Percentiles rank a stretch among this genome's conserved stretches.
Evolutionary conservation across 2,888 invertebrate species (phyloP).

Genomic region (Pimpla rufipes): DNA sequence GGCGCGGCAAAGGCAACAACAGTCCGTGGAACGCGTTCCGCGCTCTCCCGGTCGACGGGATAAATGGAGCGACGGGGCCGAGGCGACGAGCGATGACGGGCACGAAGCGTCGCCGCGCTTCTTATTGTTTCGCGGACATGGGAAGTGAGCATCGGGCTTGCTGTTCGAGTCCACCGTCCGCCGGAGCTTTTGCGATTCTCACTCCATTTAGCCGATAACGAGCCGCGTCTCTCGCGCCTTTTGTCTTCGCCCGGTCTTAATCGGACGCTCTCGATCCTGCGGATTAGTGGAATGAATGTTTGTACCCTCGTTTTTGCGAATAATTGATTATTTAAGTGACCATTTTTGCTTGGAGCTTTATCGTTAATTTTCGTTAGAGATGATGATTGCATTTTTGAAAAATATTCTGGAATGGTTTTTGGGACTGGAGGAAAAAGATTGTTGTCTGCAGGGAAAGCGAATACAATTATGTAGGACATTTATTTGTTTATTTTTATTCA

Average conservation of each 20-base stretch:
- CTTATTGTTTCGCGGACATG: conserved; percentile 81
- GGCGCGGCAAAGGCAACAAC: conserved; percentile 18
- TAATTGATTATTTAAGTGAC: too few species aligned
- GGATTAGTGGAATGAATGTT: neutral
- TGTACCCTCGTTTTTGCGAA: neutral
- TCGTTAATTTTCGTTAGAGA: too few species aligned
- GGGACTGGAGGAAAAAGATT: too few species aligned
- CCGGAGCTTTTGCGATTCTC: conserved; percentile 54
- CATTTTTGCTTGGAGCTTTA: too few species aligned
- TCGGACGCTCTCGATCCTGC: conserved; percentile 20
- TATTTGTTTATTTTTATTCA: too few species aligned
- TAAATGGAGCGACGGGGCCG: conserved; percentile 66
- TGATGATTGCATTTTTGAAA: too few species aligned
- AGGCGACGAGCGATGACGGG: conserved; percentile 69
- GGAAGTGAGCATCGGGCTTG: conserved; percentile 82
- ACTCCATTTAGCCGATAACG: conserved; percentile 71
- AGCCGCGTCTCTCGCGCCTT: conserved; percentile 51
- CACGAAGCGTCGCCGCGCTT: conserved; percentile 66
- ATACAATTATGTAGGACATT: too few species aligned
- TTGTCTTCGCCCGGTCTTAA: conserved; percentile 43
- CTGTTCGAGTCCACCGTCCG: conserved; percentile 75
- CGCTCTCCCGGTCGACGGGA: conserved; percentile 38
- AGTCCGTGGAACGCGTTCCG: conserved; percentile 26
- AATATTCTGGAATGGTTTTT: too few species aligned
- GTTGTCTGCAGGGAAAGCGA: too few species aligned